Conservation (phyloP, 2,888 invertebrate genomes). For the Cerceris rybyensis region DNA sequence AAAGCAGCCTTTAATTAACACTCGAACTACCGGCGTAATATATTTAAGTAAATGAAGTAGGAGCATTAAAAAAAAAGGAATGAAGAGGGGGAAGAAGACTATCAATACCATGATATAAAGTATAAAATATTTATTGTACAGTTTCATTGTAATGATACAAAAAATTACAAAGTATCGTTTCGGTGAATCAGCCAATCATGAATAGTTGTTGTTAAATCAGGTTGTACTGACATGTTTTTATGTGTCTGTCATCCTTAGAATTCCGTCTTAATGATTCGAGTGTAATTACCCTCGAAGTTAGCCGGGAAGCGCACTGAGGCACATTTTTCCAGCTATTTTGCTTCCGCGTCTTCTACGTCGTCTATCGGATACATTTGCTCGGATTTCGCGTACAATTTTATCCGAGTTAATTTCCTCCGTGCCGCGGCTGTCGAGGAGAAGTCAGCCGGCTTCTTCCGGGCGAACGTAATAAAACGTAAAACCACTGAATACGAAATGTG, state of each 20-base stretch:
- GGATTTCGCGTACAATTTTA: constrained; percentile 54
- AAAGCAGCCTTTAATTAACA: too few species aligned
- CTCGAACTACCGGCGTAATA: too few species aligned
- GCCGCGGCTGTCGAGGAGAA: constrained; percentile 24
- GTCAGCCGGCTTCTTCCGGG: constrained; percentile 49
- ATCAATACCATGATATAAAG: too few species aligned
- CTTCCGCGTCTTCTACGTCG: neutral
- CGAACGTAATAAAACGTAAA: constrained; percentile 66
- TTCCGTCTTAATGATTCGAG: constrained; percentile 36
- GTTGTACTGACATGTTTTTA: too few species aligned
- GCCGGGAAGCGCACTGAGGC: constrained; percentile 11
- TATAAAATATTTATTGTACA: too few species aligned
- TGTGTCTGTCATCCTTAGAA: constrained; percentile 25
- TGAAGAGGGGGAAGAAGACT: too few species aligned
- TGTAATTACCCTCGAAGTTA: constrained; percentile 39
- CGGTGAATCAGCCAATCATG: too few species aligned
- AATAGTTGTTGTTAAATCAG: too few species aligned
- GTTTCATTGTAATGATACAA: too few species aligned
- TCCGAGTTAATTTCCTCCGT: constrained; percentile 59
- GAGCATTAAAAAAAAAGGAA: too few species aligned
- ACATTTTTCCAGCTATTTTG: constrained; percentile 33
- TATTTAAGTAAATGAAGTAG: too few species aligned
- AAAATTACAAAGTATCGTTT: too few species aligned
- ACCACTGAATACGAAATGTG: constrained; percentile 65
- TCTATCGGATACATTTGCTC: constrained; percentile 21